Evolutionary conservation across 1,140 invertebrate genomes (phyloP).

Genomic region (Pantala flavescens): DNA sequence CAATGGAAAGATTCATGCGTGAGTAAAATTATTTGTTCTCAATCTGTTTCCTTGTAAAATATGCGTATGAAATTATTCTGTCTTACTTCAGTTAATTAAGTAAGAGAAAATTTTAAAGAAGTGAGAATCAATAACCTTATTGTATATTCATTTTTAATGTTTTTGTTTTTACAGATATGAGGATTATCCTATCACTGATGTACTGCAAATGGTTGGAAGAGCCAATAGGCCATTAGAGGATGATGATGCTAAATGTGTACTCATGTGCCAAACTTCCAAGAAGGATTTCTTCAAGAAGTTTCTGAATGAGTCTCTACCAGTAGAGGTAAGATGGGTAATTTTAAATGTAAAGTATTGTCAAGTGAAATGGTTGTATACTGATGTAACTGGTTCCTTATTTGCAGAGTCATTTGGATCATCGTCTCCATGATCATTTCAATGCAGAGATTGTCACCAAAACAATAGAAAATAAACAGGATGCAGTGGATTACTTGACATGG

Average conservation of each 20-base stretch:
- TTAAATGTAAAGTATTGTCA: too few relatives aligned
- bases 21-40: slow-evolving; percentile 17
- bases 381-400: slow-evolving; percentile 25
- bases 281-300: slow-evolving; percentile 99
- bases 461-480: slow-evolving; percentile 99
- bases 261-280: slow-evolving; percentile 95
- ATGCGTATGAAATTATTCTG: background rate
- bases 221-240: slow-evolving; percentile 84
- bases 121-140: too few relatives aligned
- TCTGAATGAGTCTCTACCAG: slow-evolving; percentile 90
- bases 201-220: slow-evolving; percentile 93
- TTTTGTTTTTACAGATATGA: slow-evolving; percentile 53
- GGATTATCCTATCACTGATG: slow-evolving; percentile 95
- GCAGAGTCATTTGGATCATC: slow-evolving; percentile 87
- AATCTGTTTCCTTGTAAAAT: background rate
- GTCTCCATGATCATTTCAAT: slow-evolving; percentile 98
- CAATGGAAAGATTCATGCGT: slow-evolving; percentile 71
- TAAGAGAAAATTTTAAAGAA: too few relatives aligned
- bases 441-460: slow-evolving; percentile 99
- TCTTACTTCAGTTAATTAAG: background rate
- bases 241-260: slow-evolving; percentile 89
- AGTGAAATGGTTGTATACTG: background rate
- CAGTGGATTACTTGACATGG: slow-evolving; percentile 99
- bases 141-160: background rate
- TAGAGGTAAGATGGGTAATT: slow-evolving; percentile 53